Conservation (phyloP, 2,113 vertebrate genomes). For the Rhadina sibilatrix region DNA sequence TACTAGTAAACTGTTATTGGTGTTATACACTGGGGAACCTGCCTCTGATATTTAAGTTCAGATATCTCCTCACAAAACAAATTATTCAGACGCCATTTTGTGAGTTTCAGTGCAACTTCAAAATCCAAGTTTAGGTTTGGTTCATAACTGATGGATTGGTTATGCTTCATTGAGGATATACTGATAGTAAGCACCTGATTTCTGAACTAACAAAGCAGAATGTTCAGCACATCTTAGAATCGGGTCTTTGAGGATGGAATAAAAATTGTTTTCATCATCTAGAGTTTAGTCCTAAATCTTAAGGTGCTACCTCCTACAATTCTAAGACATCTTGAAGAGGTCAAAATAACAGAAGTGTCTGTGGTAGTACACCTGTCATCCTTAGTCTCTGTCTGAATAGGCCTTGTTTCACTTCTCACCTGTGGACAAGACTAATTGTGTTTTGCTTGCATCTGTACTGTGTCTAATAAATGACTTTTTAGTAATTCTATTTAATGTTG, state of each 20-base stretch:
- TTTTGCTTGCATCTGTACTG: neutral
- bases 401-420: neutral
- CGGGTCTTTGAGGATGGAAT: neutral
- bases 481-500: slow-evolving; percentile 19
- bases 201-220: neutral
- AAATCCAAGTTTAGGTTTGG: neutral
- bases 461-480: neutral
- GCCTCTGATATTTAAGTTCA: neutral
- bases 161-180: neutral
- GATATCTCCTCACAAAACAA: neutral
- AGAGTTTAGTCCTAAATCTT: neutral
- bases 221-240: neutral
- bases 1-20: neutral
- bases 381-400: neutral
- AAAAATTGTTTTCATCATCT: neutral
- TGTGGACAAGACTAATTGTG: neutral
- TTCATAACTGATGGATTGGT: neutral
- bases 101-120: neutral
- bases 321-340: neutral
- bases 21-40: neutral
- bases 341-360: neutral
- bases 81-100: neutral
- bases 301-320: neutral
- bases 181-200: neutral
- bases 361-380: neutral